These are phyloP conservation scores for Tachina fera DNA, from an alignment of 2,888 invertebrate genomes.

Conservation along the genomic window DNA sequence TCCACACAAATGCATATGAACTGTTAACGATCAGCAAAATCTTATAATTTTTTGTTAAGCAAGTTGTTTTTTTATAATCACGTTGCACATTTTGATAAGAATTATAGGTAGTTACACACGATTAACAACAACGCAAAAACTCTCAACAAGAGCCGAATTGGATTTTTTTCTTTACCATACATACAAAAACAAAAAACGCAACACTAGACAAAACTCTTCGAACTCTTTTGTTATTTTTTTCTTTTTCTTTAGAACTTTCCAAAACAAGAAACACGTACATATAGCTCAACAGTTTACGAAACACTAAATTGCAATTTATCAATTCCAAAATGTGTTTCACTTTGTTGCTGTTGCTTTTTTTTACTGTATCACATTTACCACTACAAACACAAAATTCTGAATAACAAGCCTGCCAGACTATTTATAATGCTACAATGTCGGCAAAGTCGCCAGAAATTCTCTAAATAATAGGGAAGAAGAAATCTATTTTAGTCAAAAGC, in stretches of 20 bases:
- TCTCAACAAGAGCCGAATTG: background rate
- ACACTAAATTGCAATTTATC: constrained; percentile 72
- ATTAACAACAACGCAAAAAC: constrained; percentile 39
- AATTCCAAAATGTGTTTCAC: constrained; percentile 71
- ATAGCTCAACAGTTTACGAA: constrained; percentile 72
- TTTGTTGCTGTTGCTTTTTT: constrained; percentile 42
- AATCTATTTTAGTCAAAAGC: background rate
- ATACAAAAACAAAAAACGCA: constrained; percentile 31
- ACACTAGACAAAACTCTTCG: constrained; percentile 39
- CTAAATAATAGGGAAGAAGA: background rate
- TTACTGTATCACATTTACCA: background rate
- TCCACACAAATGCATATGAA: background rate
- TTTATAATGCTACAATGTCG: background rate
- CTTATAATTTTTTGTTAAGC: constrained; percentile 29
- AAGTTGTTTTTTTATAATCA: constrained; percentile 7
- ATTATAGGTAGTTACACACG: constrained; percentile 5
- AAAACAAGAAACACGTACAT: constrained; percentile 63
- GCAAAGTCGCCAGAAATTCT: background rate
- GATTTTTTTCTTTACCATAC: constrained; percentile 7
- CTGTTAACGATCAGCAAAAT: background rate
- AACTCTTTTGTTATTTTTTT: constrained; percentile 43
- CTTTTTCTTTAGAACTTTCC: constrained; percentile 4
- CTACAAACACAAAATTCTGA: constrained; percentile 5
- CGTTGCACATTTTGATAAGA: constrained; percentile 55
- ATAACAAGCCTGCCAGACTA: background rate